phyloP scores from a whole-genome alignment of 1,140 invertebrate species.

The Drosophila navojoa region DNA sequence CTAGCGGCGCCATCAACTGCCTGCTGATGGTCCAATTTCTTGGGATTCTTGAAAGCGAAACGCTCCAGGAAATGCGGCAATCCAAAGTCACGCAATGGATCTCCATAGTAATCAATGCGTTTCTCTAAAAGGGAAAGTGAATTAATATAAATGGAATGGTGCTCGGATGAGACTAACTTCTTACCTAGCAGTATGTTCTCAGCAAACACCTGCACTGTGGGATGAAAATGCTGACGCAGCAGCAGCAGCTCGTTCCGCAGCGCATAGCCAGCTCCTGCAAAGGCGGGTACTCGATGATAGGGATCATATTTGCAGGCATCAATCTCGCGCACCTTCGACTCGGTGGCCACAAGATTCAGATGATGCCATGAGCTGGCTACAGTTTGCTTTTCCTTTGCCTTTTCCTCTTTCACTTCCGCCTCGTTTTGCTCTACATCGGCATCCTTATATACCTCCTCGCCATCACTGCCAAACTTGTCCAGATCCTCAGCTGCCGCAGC shows the following conservation, averaged over 20 bases:
- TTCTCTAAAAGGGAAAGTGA: constrained; percentile 85
- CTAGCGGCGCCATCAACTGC: constrained; percentile 61
- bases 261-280: constrained; percentile 89
- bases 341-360: constrained; percentile 36
- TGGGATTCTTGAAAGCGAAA: constrained; percentile 98
- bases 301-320: constrained; percentile 87
- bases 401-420: background rate
- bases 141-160: background rate
- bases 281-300: constrained; percentile 91
- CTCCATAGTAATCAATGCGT: constrained; percentile 93
- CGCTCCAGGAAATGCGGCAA: constrained; percentile 95
- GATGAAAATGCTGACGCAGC: constrained; percentile 93
- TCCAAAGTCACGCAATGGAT: constrained; percentile 96
- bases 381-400: background rate
- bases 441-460: constrained; percentile 86
- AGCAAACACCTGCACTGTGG: constrained; percentile 95
- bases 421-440: constrained; percentile 71
- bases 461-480: constrained; percentile 84
- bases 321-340: constrained; percentile 63
- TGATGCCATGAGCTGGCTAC: constrained; percentile 72
- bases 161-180: constrained; percentile 21
- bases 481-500: constrained; percentile 47
- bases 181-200: constrained; percentile 90
- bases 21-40: constrained; percentile 86
- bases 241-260: constrained; percentile 89